Conservation (phyloP, 2,797 vertebrate species). For the Malurus splendens region DNA sequence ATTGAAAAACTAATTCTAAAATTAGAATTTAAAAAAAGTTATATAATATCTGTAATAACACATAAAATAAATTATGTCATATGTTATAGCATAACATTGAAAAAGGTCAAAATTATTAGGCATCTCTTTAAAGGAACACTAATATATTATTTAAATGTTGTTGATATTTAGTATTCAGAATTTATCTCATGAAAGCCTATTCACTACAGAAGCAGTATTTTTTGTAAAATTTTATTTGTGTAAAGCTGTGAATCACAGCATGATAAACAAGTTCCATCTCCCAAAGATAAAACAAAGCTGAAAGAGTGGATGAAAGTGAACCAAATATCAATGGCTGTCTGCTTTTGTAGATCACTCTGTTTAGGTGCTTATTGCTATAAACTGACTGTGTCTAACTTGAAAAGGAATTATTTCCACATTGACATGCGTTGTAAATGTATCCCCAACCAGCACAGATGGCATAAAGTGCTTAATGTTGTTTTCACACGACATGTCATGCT, state of each 20-base stretch:
- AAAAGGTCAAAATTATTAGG: neutral
- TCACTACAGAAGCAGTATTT: neutral
- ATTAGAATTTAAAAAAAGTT: neutral
- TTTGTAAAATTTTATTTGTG: neutral
- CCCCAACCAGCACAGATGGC: conserved; percentile 70
- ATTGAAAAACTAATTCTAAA: neutral
- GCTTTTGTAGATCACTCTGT: conserved; percentile 17
- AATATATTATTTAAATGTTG: neutral
- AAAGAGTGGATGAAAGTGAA: neutral
- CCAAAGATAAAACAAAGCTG: neutral
- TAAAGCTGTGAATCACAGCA: neutral
- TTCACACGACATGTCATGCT: conserved; percentile 64
- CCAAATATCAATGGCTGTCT: neutral
- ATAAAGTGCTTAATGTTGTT: conserved; percentile 69
- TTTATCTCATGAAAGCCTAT: neutral
- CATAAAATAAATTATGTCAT: neutral
- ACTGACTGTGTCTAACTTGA: conserved; percentile 11
- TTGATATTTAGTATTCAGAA: neutral
- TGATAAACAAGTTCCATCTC: neutral
- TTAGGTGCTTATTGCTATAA: conserved; percentile 40
- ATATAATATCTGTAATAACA: neutral
- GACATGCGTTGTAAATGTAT: conserved; percentile 54
- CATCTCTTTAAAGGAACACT: neutral
- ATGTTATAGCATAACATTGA: neutral
- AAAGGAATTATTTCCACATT: conserved; percentile 54